Percentiles rank a stretch among this genome's conserved stretches.
Conservation (phyloP, 2,113 vertebrate genomes). For the Lycocorax pyrrhopterus region DNA sequence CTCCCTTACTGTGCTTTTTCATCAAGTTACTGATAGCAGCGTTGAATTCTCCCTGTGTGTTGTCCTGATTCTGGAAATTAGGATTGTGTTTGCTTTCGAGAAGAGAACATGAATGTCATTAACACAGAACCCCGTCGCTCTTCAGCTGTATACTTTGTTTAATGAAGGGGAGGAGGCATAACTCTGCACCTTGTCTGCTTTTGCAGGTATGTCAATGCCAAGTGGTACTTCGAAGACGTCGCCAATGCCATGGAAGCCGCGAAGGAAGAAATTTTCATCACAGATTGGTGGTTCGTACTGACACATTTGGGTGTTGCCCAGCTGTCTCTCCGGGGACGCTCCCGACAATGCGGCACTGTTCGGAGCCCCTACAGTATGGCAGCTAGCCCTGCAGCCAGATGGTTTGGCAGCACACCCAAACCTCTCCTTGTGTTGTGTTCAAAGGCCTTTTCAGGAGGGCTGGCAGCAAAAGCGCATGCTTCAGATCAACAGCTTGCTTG, state of each 20-base stretch:
- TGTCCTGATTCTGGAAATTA: not conserved
- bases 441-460: constrained; percentile 61
- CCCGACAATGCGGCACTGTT: not conserved
- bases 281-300: constrained; percentile 93
- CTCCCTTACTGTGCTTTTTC: not conserved
- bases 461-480: constrained; percentile 41
- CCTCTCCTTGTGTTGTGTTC: constrained; percentile 14
- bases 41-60: not conserved
- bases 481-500: constrained; percentile 27
- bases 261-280: constrained; percentile 96
- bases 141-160: not conserved
- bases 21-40: not conserved
- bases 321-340: not conserved
- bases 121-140: not conserved
- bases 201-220: constrained; percentile 94
- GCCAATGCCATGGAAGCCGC: constrained; percentile 92
- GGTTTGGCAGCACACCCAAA: constrained; percentile 59
- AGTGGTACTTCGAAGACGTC: constrained; percentile 91
- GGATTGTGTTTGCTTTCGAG: not conserved
- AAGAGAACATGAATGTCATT: not conserved
- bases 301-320: not conserved
- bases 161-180: not conserved
- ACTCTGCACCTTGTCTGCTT: not conserved
- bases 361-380: constrained; percentile 1
- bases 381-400: constrained; percentile 29